phyloP scores from a whole-genome alignment of 2,113 vertebrate species.

The Andinoacara biseriatus region DNA sequence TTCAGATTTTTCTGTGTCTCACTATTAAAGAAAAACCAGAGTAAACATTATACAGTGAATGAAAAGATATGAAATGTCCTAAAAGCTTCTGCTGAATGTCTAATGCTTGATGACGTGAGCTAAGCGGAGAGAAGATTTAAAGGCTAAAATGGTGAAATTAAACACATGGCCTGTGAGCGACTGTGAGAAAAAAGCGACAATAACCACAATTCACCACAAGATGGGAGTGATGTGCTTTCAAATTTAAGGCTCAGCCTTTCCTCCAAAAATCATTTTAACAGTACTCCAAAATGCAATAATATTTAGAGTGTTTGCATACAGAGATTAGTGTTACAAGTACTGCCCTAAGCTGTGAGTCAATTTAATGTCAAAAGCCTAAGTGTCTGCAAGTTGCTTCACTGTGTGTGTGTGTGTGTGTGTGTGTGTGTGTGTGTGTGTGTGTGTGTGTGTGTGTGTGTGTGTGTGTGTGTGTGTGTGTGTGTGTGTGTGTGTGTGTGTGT shows the following conservation, averaged over 20 bases:
- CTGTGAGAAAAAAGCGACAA: not conserved
- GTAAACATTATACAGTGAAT: conserved; percentile 19
- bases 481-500: not conserved
- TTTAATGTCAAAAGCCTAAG: not conserved
- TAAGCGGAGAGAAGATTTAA: not conserved
- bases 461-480: not conserved
- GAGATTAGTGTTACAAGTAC: conserved; percentile 10
- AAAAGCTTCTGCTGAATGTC: not conserved
- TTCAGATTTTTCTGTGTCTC: conserved; percentile 62
- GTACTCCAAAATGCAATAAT: conserved; percentile 6
- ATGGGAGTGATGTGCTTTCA: conserved; percentile 47
- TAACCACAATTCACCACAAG: conserved; percentile 63
- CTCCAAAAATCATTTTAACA: not conserved
- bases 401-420: not conserved
- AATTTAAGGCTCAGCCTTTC: not conserved
- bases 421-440: not conserved
- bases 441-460: not conserved
- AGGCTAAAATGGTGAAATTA: not conserved
- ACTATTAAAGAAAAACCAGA: conserved; percentile 45
- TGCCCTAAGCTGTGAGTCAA: not conserved
- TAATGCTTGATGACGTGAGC: not conserved
- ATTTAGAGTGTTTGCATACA: conserved; percentile 31
- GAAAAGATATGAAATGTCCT: not conserved
- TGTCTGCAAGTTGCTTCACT: not conserved
- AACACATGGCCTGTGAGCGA: not conserved